Percentiles rank a stretch among this genome's conserved stretches.
These are phyloP conservation scores for Cladorhizidae sp. DNA, from an alignment of 37 sponge, comb jelly and placozoan species.

Conservation along the genomic window DNA sequence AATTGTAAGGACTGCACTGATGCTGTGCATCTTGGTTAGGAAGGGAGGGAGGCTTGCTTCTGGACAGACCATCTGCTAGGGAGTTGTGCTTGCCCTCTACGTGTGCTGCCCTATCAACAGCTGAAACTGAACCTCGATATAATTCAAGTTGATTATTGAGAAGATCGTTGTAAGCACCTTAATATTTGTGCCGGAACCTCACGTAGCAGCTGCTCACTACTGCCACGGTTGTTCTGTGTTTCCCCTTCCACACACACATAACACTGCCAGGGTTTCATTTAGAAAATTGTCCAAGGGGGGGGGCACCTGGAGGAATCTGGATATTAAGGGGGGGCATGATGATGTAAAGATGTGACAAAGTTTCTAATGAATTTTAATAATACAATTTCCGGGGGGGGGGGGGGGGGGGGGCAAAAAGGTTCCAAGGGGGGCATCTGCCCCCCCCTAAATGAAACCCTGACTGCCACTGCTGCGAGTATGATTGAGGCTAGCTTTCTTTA, in stretches of 20 bases:
- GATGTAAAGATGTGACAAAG: no score
- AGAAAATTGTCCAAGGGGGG: no score
- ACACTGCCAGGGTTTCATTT: conserved; percentile 37
- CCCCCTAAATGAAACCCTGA: no score
- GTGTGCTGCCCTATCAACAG: conserved; percentile 2
- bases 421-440: no score
- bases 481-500: conserved; percentile 57
- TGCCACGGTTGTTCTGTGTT: conserved; percentile 48
- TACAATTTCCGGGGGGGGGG: no score
- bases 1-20: neutral
- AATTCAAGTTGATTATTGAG: no score
- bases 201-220: neutral
- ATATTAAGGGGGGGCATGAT: no score
- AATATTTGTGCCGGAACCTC: neutral
- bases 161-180: conserved; percentile 35
- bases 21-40: neutral
- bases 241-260: neutral
- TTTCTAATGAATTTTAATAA: no score
- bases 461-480: conserved; percentile 23
- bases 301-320: no score
- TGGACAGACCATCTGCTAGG: conserved; percentile 56
- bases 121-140: conserved; percentile 32
- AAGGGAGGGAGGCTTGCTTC: conserved; percentile 19
- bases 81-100: conserved; percentile 21
- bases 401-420: no score